Evolutionary conservation across 2,113 vertebrate genomes (phyloP).

Genomic region (Dendrocopos noguchii): DNA sequence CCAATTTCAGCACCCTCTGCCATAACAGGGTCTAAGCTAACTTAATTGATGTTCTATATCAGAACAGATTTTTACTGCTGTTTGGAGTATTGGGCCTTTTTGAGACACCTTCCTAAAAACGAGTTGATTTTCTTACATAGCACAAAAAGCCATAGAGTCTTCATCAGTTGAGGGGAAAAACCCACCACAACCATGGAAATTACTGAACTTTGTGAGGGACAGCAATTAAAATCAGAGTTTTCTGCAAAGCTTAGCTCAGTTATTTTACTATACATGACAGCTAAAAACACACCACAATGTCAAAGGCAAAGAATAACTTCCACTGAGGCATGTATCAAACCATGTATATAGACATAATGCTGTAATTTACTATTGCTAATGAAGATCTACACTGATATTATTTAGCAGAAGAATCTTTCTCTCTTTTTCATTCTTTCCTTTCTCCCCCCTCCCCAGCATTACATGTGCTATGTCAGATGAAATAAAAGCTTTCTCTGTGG

Average conservation of each 20-base stretch:
- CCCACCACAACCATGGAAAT: background rate
- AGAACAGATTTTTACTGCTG: background rate
- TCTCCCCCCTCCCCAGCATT: background rate
- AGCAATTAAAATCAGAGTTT: background rate
- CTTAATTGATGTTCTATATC: background rate
- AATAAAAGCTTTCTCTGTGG: conserved; percentile 40
- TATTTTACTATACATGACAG: background rate
- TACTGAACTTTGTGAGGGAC: background rate
- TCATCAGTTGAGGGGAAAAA: background rate
- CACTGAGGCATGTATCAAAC: background rate
- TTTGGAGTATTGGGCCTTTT: background rate
- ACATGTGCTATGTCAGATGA: background rate
- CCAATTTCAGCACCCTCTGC: background rate
- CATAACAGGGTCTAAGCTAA: background rate
- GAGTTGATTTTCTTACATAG: background rate
- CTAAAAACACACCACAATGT: conserved; percentile 10
- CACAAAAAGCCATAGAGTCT: background rate
- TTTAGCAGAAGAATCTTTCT: background rate
- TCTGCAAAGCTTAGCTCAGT: background rate
- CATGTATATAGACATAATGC: background rate
- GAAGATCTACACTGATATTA: background rate
- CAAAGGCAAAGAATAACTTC: background rate
- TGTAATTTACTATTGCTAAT: background rate
- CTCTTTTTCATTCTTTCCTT: background rate
- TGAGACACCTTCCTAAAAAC: background rate